phyloP scores from a whole-genome alignment of 2,797 vertebrate species.

The Oryzias sinensis region DNA sequence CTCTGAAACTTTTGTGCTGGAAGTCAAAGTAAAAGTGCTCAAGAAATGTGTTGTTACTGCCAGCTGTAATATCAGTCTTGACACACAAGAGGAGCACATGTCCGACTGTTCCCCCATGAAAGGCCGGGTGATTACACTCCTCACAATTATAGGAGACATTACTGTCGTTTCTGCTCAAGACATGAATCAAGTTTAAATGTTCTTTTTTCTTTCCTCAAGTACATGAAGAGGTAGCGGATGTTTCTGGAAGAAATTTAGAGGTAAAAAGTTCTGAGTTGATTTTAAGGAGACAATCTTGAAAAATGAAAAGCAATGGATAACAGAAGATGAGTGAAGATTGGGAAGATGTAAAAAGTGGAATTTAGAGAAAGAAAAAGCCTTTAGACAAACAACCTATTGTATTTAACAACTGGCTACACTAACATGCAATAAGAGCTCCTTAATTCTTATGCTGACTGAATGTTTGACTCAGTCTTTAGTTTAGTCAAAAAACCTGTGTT shows the following conservation, averaged over 20 bases:
- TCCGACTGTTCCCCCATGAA: conserved; percentile 66
- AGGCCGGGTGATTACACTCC: conserved; percentile 71
- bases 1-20: conserved; percentile 47
- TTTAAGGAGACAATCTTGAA: conserved; percentile 58
- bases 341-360: conserved; percentile 41
- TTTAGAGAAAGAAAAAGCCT: conserved; percentile 26
- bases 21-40: conserved; percentile 67
- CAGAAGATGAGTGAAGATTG: conserved; percentile 48
- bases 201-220: conserved; percentile 37
- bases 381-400: too few species aligned
- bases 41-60: conserved; percentile 65
- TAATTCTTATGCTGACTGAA: too few species aligned
- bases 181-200: conserved; percentile 71
- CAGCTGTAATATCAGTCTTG: conserved; percentile 64
- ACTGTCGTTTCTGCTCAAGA: conserved; percentile 72
- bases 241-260: conserved; percentile 70
- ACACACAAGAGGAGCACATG: conserved; percentile 45
- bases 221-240: conserved; percentile 49
- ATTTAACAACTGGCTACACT: too few species aligned
- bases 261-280: conserved; percentile 72
- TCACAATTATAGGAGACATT: conserved; percentile 70
- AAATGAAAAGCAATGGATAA: conserved; percentile 60
- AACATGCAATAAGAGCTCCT: too few species aligned
- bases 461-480: too few species aligned
- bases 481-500: too few species aligned